Conservation (phyloP, 2,888 invertebrate genomes). For the Nebria salina region DNA sequence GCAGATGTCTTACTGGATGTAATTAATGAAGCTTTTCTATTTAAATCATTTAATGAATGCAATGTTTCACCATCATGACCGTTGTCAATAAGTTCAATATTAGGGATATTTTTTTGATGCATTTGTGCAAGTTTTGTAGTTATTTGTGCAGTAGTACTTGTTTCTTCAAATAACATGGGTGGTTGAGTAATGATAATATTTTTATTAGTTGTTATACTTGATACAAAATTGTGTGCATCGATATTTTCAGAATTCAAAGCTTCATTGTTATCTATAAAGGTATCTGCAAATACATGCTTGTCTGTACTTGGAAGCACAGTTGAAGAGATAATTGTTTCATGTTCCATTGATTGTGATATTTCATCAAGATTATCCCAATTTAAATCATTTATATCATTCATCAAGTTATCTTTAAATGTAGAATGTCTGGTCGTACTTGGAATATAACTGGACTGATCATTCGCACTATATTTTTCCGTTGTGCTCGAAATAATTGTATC, state of each 20-base stretch:
- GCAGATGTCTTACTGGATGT: neutral
- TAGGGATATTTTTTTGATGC: neutral
- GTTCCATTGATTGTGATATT: no score
- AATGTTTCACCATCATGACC: neutral
- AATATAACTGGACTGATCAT: no score
- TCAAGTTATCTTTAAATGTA: neutral
- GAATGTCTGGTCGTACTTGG: neutral
- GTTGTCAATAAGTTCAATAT: neutral
- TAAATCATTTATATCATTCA: neutral
- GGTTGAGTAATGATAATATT: neutral
- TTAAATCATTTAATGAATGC: neutral
- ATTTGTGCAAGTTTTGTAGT: neutral
- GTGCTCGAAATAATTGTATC: no score
- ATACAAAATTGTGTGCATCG: neutral
- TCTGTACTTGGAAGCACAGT: neutral
- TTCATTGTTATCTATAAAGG: neutral
- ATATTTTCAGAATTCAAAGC: neutral
- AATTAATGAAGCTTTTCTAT: neutral
- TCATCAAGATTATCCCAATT: no score
- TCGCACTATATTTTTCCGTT: no score
- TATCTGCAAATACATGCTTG: neutral
- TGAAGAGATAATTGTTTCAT: neutral
- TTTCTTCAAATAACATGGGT: neutral
- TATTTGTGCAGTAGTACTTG: neutral
- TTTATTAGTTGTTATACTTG: neutral